Conservation (phyloP, 2,797 vertebrate species). For the Myripristis jacobus region DNA sequence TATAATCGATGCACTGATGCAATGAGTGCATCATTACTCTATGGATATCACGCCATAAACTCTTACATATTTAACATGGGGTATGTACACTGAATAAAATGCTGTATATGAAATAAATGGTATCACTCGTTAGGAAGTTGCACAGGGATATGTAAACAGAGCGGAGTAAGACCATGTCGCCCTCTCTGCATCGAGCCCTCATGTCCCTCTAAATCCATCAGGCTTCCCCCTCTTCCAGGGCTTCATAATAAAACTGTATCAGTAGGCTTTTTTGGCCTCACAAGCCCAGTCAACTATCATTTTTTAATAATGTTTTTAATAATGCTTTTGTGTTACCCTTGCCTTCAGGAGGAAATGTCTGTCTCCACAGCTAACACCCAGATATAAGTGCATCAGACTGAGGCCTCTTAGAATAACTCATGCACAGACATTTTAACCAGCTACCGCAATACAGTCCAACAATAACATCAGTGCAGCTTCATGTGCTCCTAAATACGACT, state of each 20-base stretch:
- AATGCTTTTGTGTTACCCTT: conserved; percentile 26
- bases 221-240: conserved; percentile 22
- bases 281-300: conserved; percentile 26
- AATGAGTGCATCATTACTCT: no score
- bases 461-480: not conserved
- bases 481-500: not conserved
- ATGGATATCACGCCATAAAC: not conserved
- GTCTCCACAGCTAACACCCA: not conserved
- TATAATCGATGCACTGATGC: no score
- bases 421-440: not conserved
- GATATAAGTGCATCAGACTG: not conserved
- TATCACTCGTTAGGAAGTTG: conserved; percentile 3
- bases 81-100: not conserved
- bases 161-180: conserved; percentile 17
- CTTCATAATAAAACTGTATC: conserved; percentile 23
- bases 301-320: conserved; percentile 48
- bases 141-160: conserved; percentile 14
- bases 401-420: conserved; percentile 15
- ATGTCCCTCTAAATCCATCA: conserved; percentile 21
- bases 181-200: conserved; percentile 32
- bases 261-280: conserved; percentile 25
- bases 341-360: conserved; percentile 21
- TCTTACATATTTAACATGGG: not conserved
- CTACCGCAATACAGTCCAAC: not conserved
- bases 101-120: not conserved